phyloP scores from a whole-genome alignment of 2,888 invertebrate species.

The Drosophila borealis region DNA sequence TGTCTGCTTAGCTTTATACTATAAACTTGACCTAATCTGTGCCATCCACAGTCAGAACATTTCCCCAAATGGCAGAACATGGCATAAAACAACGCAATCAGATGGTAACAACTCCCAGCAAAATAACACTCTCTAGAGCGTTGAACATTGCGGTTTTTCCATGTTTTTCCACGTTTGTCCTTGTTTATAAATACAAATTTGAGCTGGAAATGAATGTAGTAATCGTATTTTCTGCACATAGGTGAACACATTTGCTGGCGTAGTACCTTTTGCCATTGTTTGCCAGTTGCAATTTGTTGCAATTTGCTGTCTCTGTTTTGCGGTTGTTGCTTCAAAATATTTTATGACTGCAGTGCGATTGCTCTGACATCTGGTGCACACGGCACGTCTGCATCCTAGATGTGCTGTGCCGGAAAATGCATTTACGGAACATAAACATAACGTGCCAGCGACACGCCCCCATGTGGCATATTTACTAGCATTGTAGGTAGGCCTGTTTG shows the following conservation, averaged over 20 bases:
- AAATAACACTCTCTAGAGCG: conserved; percentile 10
- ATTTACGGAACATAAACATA: conserved; percentile 76
- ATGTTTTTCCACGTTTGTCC: conserved; percentile 23
- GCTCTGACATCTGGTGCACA: conserved; percentile 16
- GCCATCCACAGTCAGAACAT: conserved; percentile 24
- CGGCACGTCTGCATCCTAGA: conserved; percentile 17
- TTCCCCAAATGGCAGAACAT: conserved; percentile 40
- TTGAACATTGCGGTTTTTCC: conserved; percentile 42
- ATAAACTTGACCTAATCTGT: conserved; percentile 70
- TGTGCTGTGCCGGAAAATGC: conserved; percentile 52
- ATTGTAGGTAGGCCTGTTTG: conserved; percentile 25
- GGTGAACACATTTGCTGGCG: conserved; percentile 52
- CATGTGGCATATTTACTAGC: conserved; percentile 9
- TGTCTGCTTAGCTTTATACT: conserved; percentile 21
- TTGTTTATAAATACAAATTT: conserved; percentile 66
- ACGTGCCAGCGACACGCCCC: conserved; percentile 49
- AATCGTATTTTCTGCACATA: conserved; percentile 41
- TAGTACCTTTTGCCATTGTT: conserved; percentile 9
- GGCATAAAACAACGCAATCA: conserved; percentile 61
- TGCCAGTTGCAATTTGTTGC: conserved; percentile 69
- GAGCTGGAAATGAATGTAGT: conserved; percentile 52
- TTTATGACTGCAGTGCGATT: conserved; percentile 69
- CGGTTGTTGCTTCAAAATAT: conserved; percentile 64
- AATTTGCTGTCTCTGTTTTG: conserved; percentile 63
- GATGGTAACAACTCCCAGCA: conserved; percentile 40